A percentile compares a stretch with the other conserved stretches of the same genome.
phyloP scores from a whole-genome alignment of 2,113 vertebrate genomes.

The Myotis davidii region DNA sequence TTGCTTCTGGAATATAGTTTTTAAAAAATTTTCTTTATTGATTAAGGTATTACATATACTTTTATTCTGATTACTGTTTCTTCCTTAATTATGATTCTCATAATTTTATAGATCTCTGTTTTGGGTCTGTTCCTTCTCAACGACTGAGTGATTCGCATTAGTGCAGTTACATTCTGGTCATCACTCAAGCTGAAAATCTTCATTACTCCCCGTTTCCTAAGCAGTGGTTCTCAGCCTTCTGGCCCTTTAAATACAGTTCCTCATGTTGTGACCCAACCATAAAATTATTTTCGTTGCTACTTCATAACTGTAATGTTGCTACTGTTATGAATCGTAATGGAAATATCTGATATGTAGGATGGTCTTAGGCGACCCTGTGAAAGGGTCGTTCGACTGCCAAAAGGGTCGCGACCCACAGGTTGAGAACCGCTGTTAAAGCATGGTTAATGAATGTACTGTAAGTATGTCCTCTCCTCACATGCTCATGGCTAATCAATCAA shows the following conservation, averaged over 20 bases:
- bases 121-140: background rate
- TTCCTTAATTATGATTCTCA: background rate
- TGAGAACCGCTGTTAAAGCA: background rate
- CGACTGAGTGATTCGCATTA: background rate
- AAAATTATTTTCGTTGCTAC: too few relatives aligned
- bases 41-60: background rate
- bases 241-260: too few relatives aligned
- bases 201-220: background rate
- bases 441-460: background rate
- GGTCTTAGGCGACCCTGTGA: too few relatives aligned
- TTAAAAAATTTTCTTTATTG: too few relatives aligned
- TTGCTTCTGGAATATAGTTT: constrained; percentile 1
- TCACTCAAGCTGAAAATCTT: background rate
- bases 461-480: background rate
- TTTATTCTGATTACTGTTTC: background rate
- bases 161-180: background rate
- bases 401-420: too few relatives aligned
- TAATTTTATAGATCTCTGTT: background rate
- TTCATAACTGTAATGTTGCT: too few relatives aligned
- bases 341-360: too few relatives aligned
- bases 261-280: too few relatives aligned
- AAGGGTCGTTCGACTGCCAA: too few relatives aligned
- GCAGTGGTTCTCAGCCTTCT: too few relatives aligned
- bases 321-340: too few relatives aligned
- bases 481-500: background rate